phyloP scores from a whole-genome alignment of 1,140 invertebrate genomes.

The Drosophila tsacasi region DNA sequence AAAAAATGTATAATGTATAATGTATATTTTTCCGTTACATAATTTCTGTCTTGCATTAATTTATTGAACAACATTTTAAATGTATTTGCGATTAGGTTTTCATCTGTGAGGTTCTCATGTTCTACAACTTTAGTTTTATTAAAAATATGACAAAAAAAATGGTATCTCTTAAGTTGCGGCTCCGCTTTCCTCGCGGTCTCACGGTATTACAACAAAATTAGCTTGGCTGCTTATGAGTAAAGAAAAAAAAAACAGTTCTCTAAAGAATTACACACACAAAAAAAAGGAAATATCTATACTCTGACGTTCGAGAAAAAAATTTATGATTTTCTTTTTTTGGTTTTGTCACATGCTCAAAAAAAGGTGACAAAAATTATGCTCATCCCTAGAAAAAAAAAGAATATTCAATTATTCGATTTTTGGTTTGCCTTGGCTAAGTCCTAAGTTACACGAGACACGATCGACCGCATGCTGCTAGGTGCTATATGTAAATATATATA shows the following conservation, averaged over 20 bases:
- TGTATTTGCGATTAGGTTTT: constrained; percentile 68
- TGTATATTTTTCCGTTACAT: constrained; percentile 34
- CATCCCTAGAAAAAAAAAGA: constrained; percentile 34
- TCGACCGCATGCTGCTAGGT: constrained; percentile 26
- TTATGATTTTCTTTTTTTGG: constrained; percentile 7
- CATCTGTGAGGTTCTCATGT: constrained; percentile 56
- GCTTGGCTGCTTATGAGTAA: constrained; percentile 77
- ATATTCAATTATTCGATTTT: constrained; percentile 19
- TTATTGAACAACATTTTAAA: constrained; percentile 76
- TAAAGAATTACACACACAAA: constrained; percentile 45
- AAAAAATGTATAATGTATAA: constrained; percentile 62
- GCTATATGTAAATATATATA: constrained; percentile 14
- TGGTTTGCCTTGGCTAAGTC: constrained; percentile 31
- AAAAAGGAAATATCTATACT: constrained; percentile 25
- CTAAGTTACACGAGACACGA: constrained; percentile 31
- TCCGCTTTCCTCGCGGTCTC: background rate
- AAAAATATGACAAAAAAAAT: constrained; percentile 58
- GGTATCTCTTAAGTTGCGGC: constrained; percentile 31
- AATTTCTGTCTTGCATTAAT: constrained; percentile 29
- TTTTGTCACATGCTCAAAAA: constrained; percentile 68
- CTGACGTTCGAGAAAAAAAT: constrained; percentile 51
- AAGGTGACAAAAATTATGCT: constrained; percentile 45
- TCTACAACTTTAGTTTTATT: constrained; percentile 44
- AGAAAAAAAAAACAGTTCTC: constrained; percentile 48
- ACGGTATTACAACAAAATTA: constrained; percentile 70